Evolutionary conservation across 2,113 vertebrate species (phyloP).

Genomic region (Nibea coibor): DNA sequence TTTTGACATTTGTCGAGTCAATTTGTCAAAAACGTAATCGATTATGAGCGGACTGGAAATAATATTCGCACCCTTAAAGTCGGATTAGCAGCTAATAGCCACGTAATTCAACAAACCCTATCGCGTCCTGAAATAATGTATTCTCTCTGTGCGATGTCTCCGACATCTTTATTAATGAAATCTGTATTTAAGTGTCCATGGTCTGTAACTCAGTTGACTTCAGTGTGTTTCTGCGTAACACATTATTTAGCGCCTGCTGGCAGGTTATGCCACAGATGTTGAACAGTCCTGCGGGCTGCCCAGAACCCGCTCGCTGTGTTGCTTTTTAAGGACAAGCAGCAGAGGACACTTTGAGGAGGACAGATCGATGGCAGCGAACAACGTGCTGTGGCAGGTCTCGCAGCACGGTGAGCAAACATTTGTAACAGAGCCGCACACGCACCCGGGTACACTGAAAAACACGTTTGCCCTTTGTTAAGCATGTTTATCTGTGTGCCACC

Average conservation of each 20-base stretch:
- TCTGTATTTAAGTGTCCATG: not conserved
- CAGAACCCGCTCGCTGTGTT: conserved; percentile 31
- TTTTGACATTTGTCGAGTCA: conserved; percentile 13
- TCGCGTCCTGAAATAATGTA: conserved; percentile 19
- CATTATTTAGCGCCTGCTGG: conserved; percentile 39
- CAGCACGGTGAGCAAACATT: conserved; percentile 24
- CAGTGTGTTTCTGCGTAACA: conserved; percentile 33
- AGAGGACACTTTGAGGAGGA: conserved; percentile 53
- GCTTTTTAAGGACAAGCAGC: conserved; percentile 58
- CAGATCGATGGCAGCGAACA: conserved; percentile 39
- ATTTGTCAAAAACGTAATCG: conserved; percentile 24
- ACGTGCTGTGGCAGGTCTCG: conserved; percentile 30
- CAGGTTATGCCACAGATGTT: conserved; percentile 74
- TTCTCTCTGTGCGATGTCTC: not conserved
- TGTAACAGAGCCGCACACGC: not conserved
- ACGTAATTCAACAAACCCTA: not conserved
- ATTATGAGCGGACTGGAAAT: conserved; percentile 4
- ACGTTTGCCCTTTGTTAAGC: not conserved
- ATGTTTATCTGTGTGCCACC: not conserved
- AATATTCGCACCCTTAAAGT: conserved; percentile 30
- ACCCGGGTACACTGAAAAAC: not conserved
- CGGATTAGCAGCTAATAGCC: conserved; percentile 33
- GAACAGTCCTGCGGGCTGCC: conserved; percentile 29
- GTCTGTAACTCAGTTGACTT: conserved; percentile 18
- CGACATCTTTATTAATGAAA: too few relatives aligned